Conservation (phyloP, 2,797 vertebrate genomes). For the Lophius americanus region DNA sequence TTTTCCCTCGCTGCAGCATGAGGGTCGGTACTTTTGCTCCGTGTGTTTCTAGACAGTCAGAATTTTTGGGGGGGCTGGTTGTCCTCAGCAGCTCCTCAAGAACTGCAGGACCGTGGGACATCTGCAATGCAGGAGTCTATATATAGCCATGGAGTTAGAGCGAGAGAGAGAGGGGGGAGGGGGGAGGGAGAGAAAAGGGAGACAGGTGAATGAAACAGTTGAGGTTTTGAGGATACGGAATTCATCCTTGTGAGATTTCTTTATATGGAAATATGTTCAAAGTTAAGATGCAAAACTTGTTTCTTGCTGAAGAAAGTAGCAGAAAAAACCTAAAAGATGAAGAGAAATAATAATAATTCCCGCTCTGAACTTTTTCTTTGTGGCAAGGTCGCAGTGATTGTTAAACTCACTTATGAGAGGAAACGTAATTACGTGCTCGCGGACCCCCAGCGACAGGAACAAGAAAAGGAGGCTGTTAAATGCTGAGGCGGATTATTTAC, state of each 20-base stretch:
- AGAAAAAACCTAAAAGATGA: too few relatives aligned
- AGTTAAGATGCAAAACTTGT: too few relatives aligned
- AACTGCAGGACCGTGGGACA: conserved; percentile 68
- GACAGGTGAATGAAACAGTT: conserved; percentile 14
- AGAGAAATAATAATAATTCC: too few relatives aligned
- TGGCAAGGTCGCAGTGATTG: conserved; percentile 24
- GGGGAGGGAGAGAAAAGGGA: conserved; percentile 26
- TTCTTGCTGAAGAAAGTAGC: too few relatives aligned
- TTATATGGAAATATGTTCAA: too few relatives aligned
- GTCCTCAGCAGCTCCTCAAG: conserved; percentile 61
- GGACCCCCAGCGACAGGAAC: conserved; percentile 25
- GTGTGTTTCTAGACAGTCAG: conserved; percentile 31
- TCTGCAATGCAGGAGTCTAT: conserved; percentile 82
- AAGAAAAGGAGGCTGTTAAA: conserved; percentile 43
- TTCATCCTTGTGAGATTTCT: neutral
- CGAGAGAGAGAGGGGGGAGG: conserved; percentile 11
- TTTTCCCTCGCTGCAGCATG: conserved; percentile 68
- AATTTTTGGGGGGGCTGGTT: conserved; percentile 58
- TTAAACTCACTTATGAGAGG: conserved; percentile 39
- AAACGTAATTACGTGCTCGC: conserved; percentile 44
- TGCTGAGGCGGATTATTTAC: conserved; percentile 59
- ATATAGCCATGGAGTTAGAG: conserved; percentile 70
- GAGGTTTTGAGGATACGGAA: neutral
- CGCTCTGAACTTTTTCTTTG: neutral
- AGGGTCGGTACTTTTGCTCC: conserved; percentile 24